These are phyloP conservation scores for Dascyllus trimaculatus DNA, from an alignment of 2,113 vertebrate genomes.

Conservation along the genomic window DNA sequence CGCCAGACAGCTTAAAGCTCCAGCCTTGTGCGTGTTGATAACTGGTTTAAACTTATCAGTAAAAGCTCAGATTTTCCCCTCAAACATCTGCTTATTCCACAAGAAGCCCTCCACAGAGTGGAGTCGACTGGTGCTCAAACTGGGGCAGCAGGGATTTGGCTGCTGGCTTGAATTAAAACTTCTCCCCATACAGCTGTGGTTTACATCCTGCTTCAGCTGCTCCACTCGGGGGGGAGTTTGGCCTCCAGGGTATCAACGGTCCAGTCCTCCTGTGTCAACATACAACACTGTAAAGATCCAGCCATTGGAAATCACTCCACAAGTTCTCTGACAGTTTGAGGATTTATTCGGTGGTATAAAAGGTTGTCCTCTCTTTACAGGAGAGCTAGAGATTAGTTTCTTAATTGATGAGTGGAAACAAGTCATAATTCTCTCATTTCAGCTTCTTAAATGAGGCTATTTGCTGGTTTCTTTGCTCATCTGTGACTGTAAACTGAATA, in stretches of 20 bases:
- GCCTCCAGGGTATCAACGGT: constrained; percentile 9
- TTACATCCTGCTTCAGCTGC: constrained; percentile 44
- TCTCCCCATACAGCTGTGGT: constrained; percentile 42
- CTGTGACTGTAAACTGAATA: no score
- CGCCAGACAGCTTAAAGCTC: neutral
- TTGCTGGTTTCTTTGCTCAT: no score
- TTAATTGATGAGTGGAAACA: no score
- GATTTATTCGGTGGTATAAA: neutral
- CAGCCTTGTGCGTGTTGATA: neutral
- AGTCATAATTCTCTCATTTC: no score
- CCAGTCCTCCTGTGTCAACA: constrained; percentile 40
- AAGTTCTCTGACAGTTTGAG: neutral
- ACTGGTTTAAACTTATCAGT: constrained; percentile 6
- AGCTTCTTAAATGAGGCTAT: no score
- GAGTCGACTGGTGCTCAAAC: neutral
- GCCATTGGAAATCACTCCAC: neutral
- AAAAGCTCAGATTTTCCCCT: neutral
- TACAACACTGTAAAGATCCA: neutral
- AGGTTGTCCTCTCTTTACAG: neutral
- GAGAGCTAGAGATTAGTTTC: no score
- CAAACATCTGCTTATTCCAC: constrained; percentile 33
- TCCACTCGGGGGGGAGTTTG: neutral
- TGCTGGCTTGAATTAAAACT: constrained; percentile 16
- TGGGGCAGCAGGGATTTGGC: constrained; percentile 30
- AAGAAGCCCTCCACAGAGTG: neutral